phyloP scores from a whole-genome alignment of 1,140 invertebrate genomes.

The Platyscapa corneri region DNA sequence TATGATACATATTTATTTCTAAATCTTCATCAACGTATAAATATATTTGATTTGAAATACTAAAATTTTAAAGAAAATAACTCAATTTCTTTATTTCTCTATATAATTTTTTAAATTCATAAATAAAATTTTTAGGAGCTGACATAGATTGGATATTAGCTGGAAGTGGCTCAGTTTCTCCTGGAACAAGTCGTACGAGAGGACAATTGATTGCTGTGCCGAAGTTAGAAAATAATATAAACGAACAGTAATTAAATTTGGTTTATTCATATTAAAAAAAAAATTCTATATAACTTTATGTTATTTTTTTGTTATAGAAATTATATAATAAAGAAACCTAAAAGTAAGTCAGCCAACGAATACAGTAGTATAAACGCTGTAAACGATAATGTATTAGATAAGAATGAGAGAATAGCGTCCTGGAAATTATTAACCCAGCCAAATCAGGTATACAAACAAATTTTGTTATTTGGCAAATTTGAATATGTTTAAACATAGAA shows the following conservation, averaged over 20 bases:
- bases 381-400: background rate
- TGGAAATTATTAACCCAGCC: conserved; percentile 41
- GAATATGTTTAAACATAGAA: background rate
- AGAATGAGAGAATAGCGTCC: conserved; percentile 32
- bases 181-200: conserved; percentile 69
- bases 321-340: background rate
- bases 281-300: background rate
- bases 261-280: too few species aligned
- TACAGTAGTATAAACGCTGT: background rate
- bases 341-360: conserved; percentile 22
- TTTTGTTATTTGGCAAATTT: background rate
- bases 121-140: conserved; percentile 67
- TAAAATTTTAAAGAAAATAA: too few species aligned
- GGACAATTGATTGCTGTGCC: conserved; percentile 63
- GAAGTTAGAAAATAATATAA: conserved; percentile 56
- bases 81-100: background rate
- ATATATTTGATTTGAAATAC: too few species aligned
- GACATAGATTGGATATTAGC: conserved; percentile 84
- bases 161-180: conserved; percentile 77
- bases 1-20: too few species aligned
- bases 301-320: background rate
- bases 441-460: conserved; percentile 11
- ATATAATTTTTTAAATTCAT: background rate
- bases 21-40: too few species aligned
- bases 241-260: conserved; percentile 30